A percentile compares a stretch with the other conserved stretches of the same genome.
phyloP scores from a whole-genome alignment of 37 sponge, comb jelly and placozoan genomes.

The Spongilla lacustris region DNA sequence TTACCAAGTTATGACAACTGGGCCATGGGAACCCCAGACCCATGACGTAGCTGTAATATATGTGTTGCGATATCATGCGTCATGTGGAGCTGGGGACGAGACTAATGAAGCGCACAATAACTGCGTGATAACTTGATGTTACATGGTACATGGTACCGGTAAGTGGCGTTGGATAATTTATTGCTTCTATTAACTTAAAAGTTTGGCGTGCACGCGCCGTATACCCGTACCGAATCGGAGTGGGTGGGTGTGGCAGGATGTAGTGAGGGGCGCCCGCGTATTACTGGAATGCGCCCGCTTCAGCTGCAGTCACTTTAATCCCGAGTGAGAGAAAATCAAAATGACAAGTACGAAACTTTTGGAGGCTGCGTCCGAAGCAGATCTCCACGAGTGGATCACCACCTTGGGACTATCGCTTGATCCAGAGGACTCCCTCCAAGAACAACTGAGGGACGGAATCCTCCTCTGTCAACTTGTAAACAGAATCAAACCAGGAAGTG shows the following conservation, averaged over 20 bases:
- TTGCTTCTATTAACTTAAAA: too few species aligned
- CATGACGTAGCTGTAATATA: too few species aligned
- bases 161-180: too few species aligned
- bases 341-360: background rate
- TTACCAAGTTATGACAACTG: too few species aligned
- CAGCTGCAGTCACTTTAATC: background rate
- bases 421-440: conserved; percentile 23
- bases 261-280: too few species aligned
- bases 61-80: too few species aligned
- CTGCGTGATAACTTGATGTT: too few species aligned
- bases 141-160: too few species aligned
- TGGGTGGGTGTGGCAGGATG: background rate
- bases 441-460: conserved; percentile 71
- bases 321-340: background rate
- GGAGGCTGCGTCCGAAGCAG: conserved; percentile 15
- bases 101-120: too few species aligned
- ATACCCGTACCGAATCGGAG: background rate
- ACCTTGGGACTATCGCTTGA: conserved; percentile 43
- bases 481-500: conserved; percentile 70
- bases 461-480: conserved; percentile 84
- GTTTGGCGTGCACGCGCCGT: too few species aligned
- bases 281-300: too few species aligned
- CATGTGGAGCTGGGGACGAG: background rate
- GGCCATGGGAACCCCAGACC: too few species aligned
- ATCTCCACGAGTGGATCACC: conserved; percentile 65